Evolutionary conservation across 2,888 invertebrate genomes (phyloP).

Genomic region (Eupithecia vulgata): DNA sequence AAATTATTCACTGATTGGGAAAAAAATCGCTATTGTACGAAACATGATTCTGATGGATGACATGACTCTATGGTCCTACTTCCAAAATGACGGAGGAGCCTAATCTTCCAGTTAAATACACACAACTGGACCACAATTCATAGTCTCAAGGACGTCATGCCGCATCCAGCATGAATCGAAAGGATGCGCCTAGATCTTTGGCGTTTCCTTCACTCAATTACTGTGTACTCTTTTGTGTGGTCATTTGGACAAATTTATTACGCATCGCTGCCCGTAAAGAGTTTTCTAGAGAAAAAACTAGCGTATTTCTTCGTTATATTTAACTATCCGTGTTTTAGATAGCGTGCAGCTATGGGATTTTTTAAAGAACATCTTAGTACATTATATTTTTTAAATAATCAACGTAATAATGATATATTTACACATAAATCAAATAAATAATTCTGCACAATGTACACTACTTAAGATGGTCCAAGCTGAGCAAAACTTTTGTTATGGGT

Average conservation of each 20-base stretch:
- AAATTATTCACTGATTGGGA: too few species aligned
- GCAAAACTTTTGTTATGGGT: too few species aligned
- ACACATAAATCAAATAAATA: too few species aligned
- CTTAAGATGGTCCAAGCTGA: too few species aligned
- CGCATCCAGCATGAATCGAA: conserved; percentile 29
- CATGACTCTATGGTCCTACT: not conserved
- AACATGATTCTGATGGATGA: too few species aligned
- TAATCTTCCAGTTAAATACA: conserved; percentile 17
- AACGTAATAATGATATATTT: too few species aligned
- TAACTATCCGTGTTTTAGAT: not conserved
- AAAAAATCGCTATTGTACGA: too few species aligned
- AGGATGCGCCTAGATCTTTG: conserved; percentile 34
- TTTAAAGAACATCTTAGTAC: not conserved
- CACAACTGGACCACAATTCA: conserved; percentile 21
- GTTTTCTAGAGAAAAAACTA: not conserved
- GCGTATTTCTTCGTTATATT: not conserved
- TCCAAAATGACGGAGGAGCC: conserved; percentile 37
- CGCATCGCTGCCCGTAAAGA: not conserved
- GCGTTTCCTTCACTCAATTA: conserved; percentile 32
- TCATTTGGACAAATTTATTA: conserved; percentile 3
- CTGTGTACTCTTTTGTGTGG: conserved; percentile 19
- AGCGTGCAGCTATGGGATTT: not conserved
- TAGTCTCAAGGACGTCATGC: conserved; percentile 32
- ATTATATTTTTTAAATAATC: not conserved
- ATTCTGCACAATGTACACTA: too few species aligned